Base-by-base conservation (phyloP, 2,797 vertebrate genomes). In the Synaphobranchus kaupii region DNA sequence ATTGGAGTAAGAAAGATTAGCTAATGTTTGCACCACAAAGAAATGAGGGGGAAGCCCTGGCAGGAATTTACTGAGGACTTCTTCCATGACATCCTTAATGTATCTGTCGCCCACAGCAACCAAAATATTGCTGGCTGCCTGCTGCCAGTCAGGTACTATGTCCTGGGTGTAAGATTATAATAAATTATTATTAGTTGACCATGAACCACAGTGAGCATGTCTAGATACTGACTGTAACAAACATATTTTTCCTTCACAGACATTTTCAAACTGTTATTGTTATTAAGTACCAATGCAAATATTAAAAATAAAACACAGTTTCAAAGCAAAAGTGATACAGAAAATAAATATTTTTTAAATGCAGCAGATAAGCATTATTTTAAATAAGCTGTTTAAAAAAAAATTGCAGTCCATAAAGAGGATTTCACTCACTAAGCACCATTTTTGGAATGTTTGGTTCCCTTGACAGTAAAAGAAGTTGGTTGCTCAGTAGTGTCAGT, bases 1-100 rank as follows among this genome's bases (percentile, higher is more conserved):
- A 85, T 85, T 99, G n/a, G 97, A 95, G 50, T 96, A 94, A 0
- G 98, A 96, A 9, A 99, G 97, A 92, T 91, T 97, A 25, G 98
- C 97, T 0, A 99, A 91, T 0, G 98, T 99, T 92, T 97, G 96
- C 86, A 99, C 91, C 13, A 99, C 95, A 4, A 97, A 98, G 89
- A 95, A 96, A 90, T 99, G 98, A 0, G 98, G 98, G 66, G 98
- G 93, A 87, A 97, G 86, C 0, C 98, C 98, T 0, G 98, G 98
- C 94, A 98, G 98, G 89, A 99, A 97, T 91, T 97, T 98, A 93
- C 93, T 94, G 34, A 99, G 95, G 87, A 98, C 94, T 92, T 98
- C 98, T 93, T 99, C 98, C 98, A 99, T 98, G 90, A 98, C 98
- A 80, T 95, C 95, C 92, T 98, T 97, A 88, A 98, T 96, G 91